These are phyloP conservation scores for Leptopilina clavipes DNA, from an alignment of 1,140 invertebrate genomes.

Conservation along the genomic window DNA sequence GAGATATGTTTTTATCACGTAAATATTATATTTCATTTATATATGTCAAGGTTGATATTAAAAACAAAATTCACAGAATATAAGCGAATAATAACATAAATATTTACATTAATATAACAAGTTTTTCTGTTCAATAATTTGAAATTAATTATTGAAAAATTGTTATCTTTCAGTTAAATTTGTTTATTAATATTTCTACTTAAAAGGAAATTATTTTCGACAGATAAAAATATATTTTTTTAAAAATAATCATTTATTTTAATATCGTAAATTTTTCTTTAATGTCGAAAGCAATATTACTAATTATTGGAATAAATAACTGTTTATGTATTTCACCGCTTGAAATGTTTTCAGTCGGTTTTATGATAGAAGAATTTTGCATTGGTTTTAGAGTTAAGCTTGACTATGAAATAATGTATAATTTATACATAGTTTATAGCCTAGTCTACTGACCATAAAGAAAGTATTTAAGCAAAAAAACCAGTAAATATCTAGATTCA, in stretches of 20 bases:
- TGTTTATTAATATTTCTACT: too few species aligned
- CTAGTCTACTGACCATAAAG: constrained; percentile 7
- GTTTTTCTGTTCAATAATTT: too few species aligned
- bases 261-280: background rate
- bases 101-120: background rate
- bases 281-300: background rate
- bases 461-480: background rate
- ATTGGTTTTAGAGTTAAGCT: background rate
- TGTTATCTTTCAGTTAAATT: too few species aligned
- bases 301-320: constrained; percentile 2
- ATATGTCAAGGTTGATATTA: background rate
- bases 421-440: constrained; percentile 18
- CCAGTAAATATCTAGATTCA: background rate
- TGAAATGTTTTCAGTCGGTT: background rate
- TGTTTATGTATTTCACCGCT: background rate
- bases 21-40: too few species aligned
- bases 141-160: too few species aligned
- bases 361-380: background rate
- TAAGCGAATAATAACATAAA: background rate
- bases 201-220: too few species aligned
- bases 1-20: too few species aligned
- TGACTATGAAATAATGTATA: constrained; percentile 22
- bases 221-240: background rate
- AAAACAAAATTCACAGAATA: background rate
- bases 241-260: background rate